A percentile compares a stretch with the other conserved stretches of the same genome.
These are phyloP conservation scores for Caenorhabditis macrosperma DNA, from an alignment of 2,888 invertebrate species.

Conservation along the genomic window DNA sequence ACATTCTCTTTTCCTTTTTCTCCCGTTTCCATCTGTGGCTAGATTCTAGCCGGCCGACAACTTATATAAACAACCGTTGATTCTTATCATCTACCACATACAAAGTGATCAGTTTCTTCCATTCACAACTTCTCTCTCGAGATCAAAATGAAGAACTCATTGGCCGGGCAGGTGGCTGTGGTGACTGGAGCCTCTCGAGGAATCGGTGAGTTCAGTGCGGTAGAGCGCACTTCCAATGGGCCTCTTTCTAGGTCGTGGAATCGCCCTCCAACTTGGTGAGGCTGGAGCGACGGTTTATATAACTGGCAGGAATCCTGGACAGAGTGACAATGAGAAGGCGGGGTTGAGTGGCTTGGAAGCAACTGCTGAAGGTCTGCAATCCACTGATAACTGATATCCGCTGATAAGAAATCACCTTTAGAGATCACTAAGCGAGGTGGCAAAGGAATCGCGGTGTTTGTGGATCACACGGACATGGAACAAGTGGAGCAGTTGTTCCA, in stretches of 20 bases:
- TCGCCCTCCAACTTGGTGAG: constrained; percentile 65
- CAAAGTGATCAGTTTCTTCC: too few relatives aligned
- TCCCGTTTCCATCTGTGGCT: too few relatives aligned
- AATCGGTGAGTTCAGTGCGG: constrained; percentile 67
- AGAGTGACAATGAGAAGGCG: constrained; percentile 10
- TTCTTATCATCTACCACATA: too few relatives aligned
- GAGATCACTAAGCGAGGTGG: constrained; percentile 61
- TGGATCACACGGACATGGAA: constrained; percentile 59
- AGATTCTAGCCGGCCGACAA: too few relatives aligned
- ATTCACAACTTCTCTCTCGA: too few relatives aligned
- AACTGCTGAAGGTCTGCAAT: constrained; percentile 26
- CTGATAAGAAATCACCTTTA: neutral
- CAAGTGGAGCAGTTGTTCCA: constrained; percentile 53
- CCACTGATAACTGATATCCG: neutral
- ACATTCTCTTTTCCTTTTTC: too few relatives aligned
- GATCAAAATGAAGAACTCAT: too few relatives aligned
- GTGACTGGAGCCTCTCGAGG: constrained; percentile 70
- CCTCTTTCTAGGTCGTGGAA: constrained; percentile 60
- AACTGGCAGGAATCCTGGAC: constrained; percentile 58
- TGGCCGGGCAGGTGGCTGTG: constrained; percentile 62
- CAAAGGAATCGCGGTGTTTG: constrained; percentile 50
- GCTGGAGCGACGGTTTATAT: too few relatives aligned
- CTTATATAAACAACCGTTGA: too few relatives aligned
- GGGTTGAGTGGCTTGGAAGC: constrained; percentile 27
- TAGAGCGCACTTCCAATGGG: neutral